phyloP scores from a whole-genome alignment of 2,113 vertebrate genomes.

The Dipodomys spectabilis region DNA sequence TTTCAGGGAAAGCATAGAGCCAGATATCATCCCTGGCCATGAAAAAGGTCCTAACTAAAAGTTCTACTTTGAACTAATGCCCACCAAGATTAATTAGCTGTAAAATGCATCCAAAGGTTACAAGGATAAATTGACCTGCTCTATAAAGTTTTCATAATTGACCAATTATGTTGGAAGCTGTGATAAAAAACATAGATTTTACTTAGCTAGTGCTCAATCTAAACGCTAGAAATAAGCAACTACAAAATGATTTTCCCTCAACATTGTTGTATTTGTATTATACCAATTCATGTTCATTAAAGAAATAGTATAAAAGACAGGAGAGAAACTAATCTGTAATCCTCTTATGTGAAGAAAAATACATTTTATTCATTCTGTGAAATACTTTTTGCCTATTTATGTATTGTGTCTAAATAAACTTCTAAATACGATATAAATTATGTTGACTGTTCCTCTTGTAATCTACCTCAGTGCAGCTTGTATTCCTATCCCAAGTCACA shows the following conservation, averaged over 20 bases:
- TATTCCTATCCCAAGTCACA: background rate
- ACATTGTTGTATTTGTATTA: constrained; percentile 36
- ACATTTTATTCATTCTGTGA: background rate
- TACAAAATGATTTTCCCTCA: background rate
- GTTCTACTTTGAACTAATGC: background rate
- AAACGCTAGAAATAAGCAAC: constrained; percentile 54
- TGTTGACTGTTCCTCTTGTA: background rate
- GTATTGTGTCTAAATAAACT: background rate
- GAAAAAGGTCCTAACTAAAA: background rate
- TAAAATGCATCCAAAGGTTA: background rate
- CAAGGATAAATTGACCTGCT: constrained; percentile 9
- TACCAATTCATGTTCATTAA: constrained; percentile 12
- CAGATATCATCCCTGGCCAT: background rate
- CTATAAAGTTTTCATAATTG: constrained; percentile 37
- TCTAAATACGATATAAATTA: background rate
- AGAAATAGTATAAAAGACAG: constrained; percentile 48
- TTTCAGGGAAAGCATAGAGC: constrained; percentile 21
- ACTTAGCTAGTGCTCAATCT: constrained; percentile 57
- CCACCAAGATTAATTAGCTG: background rate
- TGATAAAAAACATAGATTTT: constrained; percentile 49
- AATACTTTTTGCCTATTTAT: background rate
- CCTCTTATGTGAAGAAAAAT: background rate
- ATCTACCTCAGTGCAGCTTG: background rate
- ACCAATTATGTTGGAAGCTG: constrained; percentile 38
- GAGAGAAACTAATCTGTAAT: background rate